phyloP scores from a whole-genome alignment of 2,797 vertebrate genomes.

The Rhinoraja longicauda region DNA sequence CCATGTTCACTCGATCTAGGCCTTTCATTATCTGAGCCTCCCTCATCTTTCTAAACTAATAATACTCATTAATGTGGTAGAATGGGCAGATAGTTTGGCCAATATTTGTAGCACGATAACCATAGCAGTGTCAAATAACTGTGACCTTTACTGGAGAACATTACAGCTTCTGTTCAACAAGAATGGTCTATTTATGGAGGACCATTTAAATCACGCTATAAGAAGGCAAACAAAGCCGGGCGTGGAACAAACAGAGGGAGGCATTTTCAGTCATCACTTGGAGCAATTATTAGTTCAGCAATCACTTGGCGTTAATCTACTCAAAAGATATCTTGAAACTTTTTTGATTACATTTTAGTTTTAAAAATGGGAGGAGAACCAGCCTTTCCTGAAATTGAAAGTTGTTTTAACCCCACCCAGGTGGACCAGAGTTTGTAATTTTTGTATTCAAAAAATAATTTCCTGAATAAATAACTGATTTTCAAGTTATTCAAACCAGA shows the following conservation, averaged over 20 bases:
- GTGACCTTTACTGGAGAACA: background rate
- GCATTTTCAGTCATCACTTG: background rate
- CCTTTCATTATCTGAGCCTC: no score
- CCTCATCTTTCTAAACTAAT: no score
- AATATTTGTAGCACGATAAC: background rate
- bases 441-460: background rate
- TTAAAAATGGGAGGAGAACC: background rate
- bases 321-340: background rate
- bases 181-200: background rate
- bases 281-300: background rate
- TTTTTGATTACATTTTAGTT: background rate
- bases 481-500: background rate
- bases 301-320: background rate
- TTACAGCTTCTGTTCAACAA: background rate
- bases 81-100: background rate
- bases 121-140: background rate
- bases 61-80: background rate
- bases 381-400: background rate
- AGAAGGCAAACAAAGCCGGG: background rate
- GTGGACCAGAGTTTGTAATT: background rate
- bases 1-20: no score
- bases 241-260: background rate
- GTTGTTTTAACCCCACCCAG: background rate
- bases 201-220: background rate
- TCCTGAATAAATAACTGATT: background rate